These are phyloP conservation scores for Dryocosmus kuriphilus DNA, from an alignment of 2,888 invertebrate genomes.

Conservation along the genomic window DNA sequence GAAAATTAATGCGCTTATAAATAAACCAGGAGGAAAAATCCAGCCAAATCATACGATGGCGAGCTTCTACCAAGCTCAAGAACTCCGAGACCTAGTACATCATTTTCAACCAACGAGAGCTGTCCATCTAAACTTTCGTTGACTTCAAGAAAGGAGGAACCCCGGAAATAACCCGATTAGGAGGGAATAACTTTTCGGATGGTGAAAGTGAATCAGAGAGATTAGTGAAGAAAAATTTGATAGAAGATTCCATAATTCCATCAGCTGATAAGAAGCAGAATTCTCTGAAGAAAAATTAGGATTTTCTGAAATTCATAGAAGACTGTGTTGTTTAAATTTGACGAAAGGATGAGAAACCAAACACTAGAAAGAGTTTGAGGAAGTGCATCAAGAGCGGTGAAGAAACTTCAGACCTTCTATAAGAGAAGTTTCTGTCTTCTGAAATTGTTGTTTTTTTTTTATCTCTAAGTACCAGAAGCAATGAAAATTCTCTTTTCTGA, in stretches of 20 bases:
- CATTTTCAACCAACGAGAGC: background rate
- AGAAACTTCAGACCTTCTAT: too few species aligned
- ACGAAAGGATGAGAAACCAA: background rate
- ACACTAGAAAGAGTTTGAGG: background rate
- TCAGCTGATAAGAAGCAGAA: background rate
- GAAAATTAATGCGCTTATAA: slow-evolving; percentile 72
- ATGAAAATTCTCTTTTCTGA: background rate
- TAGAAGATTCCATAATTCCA: too few species aligned
- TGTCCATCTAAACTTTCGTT: background rate
- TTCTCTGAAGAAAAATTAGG: background rate
- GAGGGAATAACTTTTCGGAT: background rate
- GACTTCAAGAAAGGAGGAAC: background rate
- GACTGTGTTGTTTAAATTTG: background rate
- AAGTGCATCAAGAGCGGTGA: background rate
- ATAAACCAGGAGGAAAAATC: slow-evolving; percentile 69
- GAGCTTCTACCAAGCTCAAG: slow-evolving; percentile 36
- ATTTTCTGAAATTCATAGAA: background rate
- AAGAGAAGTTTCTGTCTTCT: background rate
- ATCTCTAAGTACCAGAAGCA: background rate
- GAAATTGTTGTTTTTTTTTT: background rate
- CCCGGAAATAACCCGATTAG: background rate
- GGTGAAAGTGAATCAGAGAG: background rate
- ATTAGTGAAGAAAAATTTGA: background rate
- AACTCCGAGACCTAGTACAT: slow-evolving; percentile 6
- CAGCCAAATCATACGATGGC: slow-evolving; percentile 53